Conservation (phyloP, 1,140 invertebrate genomes). For the Aphelinus atriplicis region DNA sequence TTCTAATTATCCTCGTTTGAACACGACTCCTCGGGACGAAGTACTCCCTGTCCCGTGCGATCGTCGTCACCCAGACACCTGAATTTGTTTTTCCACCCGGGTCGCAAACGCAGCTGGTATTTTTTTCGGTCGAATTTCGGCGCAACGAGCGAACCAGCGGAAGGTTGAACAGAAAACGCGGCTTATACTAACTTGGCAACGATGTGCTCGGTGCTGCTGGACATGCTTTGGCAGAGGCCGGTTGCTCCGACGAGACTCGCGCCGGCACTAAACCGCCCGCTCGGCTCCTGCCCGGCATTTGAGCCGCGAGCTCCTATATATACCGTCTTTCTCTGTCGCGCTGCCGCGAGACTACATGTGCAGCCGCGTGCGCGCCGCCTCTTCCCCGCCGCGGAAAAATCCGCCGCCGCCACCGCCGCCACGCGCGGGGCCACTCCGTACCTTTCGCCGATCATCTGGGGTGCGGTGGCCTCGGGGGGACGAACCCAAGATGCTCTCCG, state of each 20-base stretch:
- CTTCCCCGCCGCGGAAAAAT: background rate
- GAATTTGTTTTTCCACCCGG: no score
- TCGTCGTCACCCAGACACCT: no score
- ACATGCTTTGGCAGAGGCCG: background rate
- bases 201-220: constrained; percentile 20
- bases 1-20: no score
- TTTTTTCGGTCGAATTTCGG: background rate
- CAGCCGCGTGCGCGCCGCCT: no score
- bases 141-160: background rate
- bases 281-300: constrained; percentile 7
- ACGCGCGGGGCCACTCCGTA: background rate
- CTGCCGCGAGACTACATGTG: no score
- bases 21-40: no score
- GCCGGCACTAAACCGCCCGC: constrained; percentile 8
- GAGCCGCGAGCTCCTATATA: background rate
- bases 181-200: constrained; percentile 29
- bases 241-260: no score
- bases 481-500: no score
- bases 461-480: no score
- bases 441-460: no score
- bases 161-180: background rate
- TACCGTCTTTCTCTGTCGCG: constrained; percentile 2
- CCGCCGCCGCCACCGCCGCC: background rate
- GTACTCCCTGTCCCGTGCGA: no score
- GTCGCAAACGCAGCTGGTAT: background rate